Base-by-base conservation (phyloP, 2,797 vertebrate species). In the Chanos chanos region DNA sequence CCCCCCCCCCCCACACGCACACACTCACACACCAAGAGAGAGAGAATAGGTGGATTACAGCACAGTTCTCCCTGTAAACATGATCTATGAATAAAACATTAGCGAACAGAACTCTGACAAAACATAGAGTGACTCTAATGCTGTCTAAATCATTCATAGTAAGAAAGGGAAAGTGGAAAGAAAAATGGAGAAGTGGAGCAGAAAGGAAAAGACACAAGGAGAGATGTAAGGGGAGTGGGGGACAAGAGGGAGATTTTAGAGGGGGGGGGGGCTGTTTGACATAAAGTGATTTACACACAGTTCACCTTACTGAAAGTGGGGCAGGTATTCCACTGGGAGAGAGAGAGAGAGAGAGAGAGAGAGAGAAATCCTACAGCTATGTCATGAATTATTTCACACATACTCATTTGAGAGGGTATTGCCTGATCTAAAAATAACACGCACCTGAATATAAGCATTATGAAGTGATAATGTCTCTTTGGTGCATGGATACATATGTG, bases 11-110 rank as follows among this genome's bases (percentile, higher is more conserved):
- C 12, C 22, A 25, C n/a, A 12, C 2, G 13, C 28, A 13, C 27
- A 24, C 39, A 30, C 9, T 22, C 5, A n/a, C 37, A 37, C 15
- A n/a, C n/a, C n/a, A n/a, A n/a, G n/a, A n/a, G n/a, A n/a, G n/a
- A n/a, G n/a, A n/a, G n/a, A n/a, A 28, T 16, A 40, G 25, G 40
- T 44, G 37, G 45, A 18, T 31, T 12, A 7, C 39, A 9, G 40
- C 18, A 34, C 48, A 50, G 13, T 40, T 64, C 30, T 2, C 2
- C 28, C 28, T 37, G 25, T 49, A 40, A 39, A 27, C 36, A 57
- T 24, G 19, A 48, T 40, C 50, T 40, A 15, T 63, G 21, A 34
- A 61, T 68, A 18, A 68, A 64, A 55, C n/a, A 66, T 63, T 48
- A 60, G 48, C 30, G 58, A n/a, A n/a, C n/a, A 36, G 40, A 24